phyloP scores from a whole-genome alignment of 2,113 vertebrate genomes.

The Baryphthengus martii region DNA sequence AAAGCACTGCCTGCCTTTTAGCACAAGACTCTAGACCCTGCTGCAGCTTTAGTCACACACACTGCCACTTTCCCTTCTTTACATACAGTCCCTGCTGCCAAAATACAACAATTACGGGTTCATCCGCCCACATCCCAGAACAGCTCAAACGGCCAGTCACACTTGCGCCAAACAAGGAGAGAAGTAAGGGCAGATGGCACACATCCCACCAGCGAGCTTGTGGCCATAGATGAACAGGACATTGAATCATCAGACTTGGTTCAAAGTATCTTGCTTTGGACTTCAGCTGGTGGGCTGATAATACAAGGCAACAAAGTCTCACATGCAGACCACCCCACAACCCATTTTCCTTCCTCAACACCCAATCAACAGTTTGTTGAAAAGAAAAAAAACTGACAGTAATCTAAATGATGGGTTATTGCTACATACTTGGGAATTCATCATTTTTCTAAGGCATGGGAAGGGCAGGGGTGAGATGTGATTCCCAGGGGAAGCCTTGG shows the following conservation, averaged over 20 bases:
- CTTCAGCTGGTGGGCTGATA: neutral
- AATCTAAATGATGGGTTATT: neutral
- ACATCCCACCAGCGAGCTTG: neutral
- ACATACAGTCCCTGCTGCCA: slow-evolving; percentile 54
- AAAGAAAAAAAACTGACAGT: neutral
- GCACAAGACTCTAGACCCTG: slow-evolving; percentile 25
- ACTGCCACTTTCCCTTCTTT: slow-evolving; percentile 33
- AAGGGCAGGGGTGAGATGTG: neutral
- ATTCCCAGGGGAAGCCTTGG: neutral
- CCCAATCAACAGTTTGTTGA: neutral
- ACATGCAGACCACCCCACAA: neutral
- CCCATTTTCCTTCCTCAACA: neutral
- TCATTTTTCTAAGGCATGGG: neutral
- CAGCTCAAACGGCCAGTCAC: neutral
- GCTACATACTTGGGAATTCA: slow-evolving; percentile 5
- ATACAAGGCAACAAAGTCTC: neutral
- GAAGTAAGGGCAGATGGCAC: neutral
- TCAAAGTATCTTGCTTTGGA: neutral
- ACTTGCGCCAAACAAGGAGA: neutral
- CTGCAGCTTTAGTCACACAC: slow-evolving; percentile 51
- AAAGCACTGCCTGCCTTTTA: slow-evolving; percentile 18
- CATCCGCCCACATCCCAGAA: neutral
- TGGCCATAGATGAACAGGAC: neutral
- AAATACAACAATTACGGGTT: neutral
- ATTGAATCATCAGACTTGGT: neutral